These are phyloP conservation scores for Threskiornis aethiopicus DNA, from an alignment of 2,797 vertebrate species.

Conservation along the genomic window DNA sequence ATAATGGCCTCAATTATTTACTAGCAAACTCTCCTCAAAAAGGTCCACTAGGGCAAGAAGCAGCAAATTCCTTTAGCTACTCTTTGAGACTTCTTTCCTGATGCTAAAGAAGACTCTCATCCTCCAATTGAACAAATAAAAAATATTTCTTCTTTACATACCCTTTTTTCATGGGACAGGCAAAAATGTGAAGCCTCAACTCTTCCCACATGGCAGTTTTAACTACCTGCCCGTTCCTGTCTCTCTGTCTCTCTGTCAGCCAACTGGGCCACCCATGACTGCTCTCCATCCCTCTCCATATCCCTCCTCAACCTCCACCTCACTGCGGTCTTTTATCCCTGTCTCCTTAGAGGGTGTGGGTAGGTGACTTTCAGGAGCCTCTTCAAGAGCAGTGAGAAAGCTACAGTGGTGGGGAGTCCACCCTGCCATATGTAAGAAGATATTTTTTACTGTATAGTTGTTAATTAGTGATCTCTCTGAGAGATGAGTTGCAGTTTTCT, in stretches of 20 bases:
- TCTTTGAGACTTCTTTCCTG: background rate
- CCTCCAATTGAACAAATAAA: background rate
- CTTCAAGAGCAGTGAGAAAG: background rate
- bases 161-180: background rate
- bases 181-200: background rate
- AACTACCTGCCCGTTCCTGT: background rate
- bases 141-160: background rate
- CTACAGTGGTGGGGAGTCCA: background rate
- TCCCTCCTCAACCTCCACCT: background rate
- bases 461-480: background rate
- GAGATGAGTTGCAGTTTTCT: background rate
- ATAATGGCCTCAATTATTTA: background rate
- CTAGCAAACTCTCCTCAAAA: background rate
- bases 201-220: background rate
- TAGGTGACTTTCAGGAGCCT: background rate
- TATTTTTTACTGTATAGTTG: background rate
- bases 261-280: background rate
- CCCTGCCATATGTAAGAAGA: background rate
- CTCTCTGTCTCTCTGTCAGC: background rate
- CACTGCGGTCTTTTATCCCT: rapidly evolving
- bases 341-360: background rate
- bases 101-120: background rate
- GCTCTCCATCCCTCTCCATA: background rate
- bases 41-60: background rate
- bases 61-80: background rate